Conservation (phyloP, 2,113 vertebrate genomes). For the Hippolais icterina region DNA sequence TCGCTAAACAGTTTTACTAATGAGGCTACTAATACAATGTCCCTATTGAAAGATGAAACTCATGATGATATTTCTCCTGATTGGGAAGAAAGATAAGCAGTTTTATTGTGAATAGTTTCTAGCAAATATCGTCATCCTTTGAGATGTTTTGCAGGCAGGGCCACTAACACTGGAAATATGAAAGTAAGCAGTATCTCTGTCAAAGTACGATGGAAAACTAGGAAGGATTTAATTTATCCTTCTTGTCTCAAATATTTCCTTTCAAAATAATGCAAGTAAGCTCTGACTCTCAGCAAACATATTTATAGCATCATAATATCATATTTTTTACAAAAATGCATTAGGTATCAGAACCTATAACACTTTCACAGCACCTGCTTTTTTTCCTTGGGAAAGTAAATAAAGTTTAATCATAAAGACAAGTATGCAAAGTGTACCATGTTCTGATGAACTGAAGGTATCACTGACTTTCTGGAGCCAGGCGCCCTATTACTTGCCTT, state of each 20-base stretch:
- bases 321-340: not conserved
- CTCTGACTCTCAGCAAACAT: not conserved
- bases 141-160: not conserved
- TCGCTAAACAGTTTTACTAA: slow-evolving; percentile 17
- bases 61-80: not conserved
- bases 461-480: not conserved
- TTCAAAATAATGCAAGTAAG: not conserved
- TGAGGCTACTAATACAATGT: not conserved
- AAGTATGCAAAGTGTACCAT: not conserved
- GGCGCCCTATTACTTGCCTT: not conserved
- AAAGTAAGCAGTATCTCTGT: not conserved
- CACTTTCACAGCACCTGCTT: not conserved
- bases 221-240: not conserved
- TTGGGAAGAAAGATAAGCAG: not conserved
- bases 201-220: not conserved
- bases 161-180: not conserved
- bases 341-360: not conserved
- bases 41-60: not conserved
- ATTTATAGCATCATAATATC: not conserved
- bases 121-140: not conserved
- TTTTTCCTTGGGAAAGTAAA: not conserved
- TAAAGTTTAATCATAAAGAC: not conserved
- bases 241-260: not conserved
- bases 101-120: not conserved
- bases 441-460: not conserved